A percentile compares a stretch with the other conserved stretches of the same genome.
Evolutionary conservation across 2,113 vertebrate genomes (phyloP).

Genomic region (Callospermophilus lateralis): DNA sequence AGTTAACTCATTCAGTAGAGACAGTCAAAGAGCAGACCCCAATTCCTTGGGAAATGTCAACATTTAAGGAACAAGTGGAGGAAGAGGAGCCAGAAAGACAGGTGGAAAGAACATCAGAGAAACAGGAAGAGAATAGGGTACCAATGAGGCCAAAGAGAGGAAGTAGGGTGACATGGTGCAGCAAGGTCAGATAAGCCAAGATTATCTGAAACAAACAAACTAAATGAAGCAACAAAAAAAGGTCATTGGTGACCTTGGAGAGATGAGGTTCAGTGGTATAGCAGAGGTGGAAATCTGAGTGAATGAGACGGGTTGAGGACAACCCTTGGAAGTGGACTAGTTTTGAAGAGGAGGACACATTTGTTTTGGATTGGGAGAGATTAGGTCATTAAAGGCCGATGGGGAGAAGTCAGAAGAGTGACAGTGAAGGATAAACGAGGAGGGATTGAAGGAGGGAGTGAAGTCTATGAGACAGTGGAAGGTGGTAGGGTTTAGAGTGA

Average conservation of each 20-base stretch:
- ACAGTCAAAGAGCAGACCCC: conserved; percentile 17
- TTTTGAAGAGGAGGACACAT: conserved; percentile 16
- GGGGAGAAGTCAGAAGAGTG: background rate
- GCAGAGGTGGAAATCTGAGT: background rate
- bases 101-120: background rate
- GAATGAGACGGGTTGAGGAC: background rate
- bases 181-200: background rate
- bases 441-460: background rate
- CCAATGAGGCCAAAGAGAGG: background rate
- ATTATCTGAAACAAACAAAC: conserved; percentile 21
- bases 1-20: conserved; percentile 37
- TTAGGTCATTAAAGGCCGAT: background rate
- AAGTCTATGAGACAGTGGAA: background rate
- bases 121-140: background rate
- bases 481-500: background rate
- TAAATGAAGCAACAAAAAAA: conserved; percentile 33
- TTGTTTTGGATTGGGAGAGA: conserved; percentile 19
- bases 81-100: background rate
- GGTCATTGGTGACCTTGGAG: background rate
- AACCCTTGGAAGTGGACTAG: background rate
- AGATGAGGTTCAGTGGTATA: background rate
- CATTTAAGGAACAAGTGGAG: conserved; percentile 22
- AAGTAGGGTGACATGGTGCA: background rate
- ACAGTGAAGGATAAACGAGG: background rate
- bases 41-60: conserved; percentile 7